Base-by-base conservation (phyloP, 2,797 vertebrate species). In the Steatocranus sp. region DNA sequence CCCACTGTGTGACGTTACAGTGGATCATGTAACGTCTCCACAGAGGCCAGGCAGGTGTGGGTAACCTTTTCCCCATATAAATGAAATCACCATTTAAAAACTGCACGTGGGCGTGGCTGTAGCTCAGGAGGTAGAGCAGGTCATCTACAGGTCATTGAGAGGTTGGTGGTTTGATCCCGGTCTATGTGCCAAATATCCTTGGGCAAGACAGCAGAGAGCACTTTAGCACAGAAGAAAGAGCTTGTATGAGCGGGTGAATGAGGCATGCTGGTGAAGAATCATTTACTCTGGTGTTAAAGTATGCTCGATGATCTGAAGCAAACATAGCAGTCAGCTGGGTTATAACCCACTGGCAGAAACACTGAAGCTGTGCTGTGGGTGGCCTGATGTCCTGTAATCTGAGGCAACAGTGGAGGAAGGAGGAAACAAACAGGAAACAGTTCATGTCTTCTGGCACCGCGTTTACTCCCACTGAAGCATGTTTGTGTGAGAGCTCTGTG, bases 51-150 rank as follows among this genome's bases (percentile, higher is more conserved):
- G 54, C 5, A 56, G 54, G 54, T 56, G 54, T 56, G 54, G 15
- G 8, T 10, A 56, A 56, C 27, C 27, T 18, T 54, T 15, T 3
- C 2, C 54, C 0, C 54, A 11, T 0, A 11, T 32, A 11, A 32
- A 0, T 56, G 17, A 34, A n/a, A 61, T 61, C 56, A 7, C 17
- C 17, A n/a, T 61, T 61, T 61, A 18, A 56, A 56, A 56, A 32
- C 17, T 58, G 30, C 54, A 7, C 1, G 5, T n/a, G 30, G 9
- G 30, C 30, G 17, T 61, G 56, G 56, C 56, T 23, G 20, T 7
- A 51, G 20, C 50, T 34, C 0, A 61, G 30, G 56, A n/a, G 30
- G 56, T 1, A 34, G 30, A 58, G 56, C 30, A 18, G 15, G 25
- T 53, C 11, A 8, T 1, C 51, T 8, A 53, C 11, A 11, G 46